Conservation (phyloP, 2,113 vertebrate species). For the Anarhynchus alexandrinus region DNA sequence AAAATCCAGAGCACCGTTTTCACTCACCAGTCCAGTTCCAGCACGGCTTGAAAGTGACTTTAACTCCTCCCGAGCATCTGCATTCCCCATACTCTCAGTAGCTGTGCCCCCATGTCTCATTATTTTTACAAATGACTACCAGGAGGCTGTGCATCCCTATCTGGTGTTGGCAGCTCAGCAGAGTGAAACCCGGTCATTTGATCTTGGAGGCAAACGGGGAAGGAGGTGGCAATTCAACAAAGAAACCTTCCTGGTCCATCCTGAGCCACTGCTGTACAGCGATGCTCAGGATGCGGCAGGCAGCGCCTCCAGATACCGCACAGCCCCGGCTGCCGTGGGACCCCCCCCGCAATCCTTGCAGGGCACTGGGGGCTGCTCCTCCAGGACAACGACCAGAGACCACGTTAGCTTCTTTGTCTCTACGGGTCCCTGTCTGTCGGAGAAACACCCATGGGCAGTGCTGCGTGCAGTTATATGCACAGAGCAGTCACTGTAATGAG, state of each 20-base stretch:
- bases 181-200: background rate
- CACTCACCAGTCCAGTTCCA: background rate
- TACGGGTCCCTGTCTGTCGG: background rate
- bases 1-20: background rate
- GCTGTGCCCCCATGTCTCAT: background rate
- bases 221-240: background rate
- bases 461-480: background rate
- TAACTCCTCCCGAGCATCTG: background rate
- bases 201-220: background rate
- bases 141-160: background rate
- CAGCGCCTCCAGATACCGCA: no score
- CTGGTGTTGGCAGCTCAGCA: background rate
- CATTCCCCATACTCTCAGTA: background rate
- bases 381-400: no score
- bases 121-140: background rate
- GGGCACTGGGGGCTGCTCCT: background rate
- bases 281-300: background rate
- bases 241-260: background rate
- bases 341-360: background rate
- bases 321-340: background rate
- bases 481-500: background rate
- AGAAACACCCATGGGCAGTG: background rate
- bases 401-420: background rate
- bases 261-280: background rate
- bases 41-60: background rate